Evolutionary conservation across 2,797 vertebrate species (phyloP).

Genomic region (Potorous gilbertii): DNA sequence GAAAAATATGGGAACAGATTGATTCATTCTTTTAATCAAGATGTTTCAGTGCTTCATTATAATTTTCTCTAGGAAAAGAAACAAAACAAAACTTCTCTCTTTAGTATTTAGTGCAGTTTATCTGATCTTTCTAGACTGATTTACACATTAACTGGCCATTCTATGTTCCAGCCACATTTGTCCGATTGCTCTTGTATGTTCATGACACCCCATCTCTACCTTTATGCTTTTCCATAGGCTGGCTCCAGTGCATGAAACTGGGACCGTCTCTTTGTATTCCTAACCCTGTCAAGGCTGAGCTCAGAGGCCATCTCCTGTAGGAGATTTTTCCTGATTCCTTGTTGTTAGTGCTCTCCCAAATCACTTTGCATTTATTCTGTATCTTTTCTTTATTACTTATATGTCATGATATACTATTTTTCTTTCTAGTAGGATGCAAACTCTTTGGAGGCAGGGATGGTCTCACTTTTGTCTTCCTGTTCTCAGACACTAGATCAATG

Average conservation of each 20-base stretch:
- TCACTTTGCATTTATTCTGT: background rate
- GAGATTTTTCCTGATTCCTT: background rate
- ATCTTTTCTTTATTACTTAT: background rate
- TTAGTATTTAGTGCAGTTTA: background rate
- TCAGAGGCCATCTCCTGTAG: background rate
- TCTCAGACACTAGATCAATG: background rate
- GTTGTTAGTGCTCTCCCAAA: background rate
- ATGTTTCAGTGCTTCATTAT: background rate
- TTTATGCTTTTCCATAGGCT: background rate
- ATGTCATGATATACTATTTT: background rate
- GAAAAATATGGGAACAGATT: background rate
- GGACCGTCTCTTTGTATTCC: background rate
- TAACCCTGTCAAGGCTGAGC: background rate
- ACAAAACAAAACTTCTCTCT: background rate
- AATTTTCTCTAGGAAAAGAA: background rate
- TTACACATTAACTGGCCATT: background rate
- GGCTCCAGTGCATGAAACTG: background rate
- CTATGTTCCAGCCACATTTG: background rate
- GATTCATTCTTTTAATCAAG: background rate
- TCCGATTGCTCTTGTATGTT: background rate
- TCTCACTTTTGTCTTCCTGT: background rate
- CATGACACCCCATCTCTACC: background rate
- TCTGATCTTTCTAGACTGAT: background rate
- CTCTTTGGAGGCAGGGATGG: background rate
- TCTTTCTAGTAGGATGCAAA: background rate